Base-by-base conservation (phyloP, 2,888 invertebrate species). In the Silvanus unidentatus region DNA sequence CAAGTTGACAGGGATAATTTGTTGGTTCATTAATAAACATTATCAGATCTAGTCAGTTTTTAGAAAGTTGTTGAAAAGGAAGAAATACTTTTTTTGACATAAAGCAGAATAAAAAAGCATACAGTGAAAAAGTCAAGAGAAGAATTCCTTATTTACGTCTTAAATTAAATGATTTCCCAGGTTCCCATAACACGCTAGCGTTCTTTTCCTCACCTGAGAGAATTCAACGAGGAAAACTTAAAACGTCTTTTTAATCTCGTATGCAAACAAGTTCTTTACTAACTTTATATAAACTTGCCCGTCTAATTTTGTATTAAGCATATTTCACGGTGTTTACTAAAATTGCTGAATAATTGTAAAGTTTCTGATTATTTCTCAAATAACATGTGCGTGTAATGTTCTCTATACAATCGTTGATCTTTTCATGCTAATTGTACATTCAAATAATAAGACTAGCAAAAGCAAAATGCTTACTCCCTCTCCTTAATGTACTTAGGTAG, bases 191-290 rank as follows among this genome's bases (percentile, higher is more conserved):
- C 50, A 44, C 38, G 53, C 35, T 51, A 48, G 49, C 37, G 14
- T 13, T 46, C 43, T 50, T 55, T 45, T 45, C 47, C 45, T 53
- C 58, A 58, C 59, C 58, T 58, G 58, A 55, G 57, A 55, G 43
- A 54, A 49, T 48, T 44, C 45, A 40, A 45, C 47, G 50, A n/a
- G n/a, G n/a, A 57, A 59, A 63, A 61, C 57, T 60, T 58, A 55
- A 59, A 62, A 59, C 59, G 59, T 60, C 59, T 60, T 65, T 65
- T 65, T 65, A 64, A 65, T 65, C 64, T 62, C 55, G 62, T 62
- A 64, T 64, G 65, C 64, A 65, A 65, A 65, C 61, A 63, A 60
- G 55, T 54, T 52, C 44, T 41, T 44, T 32, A 39, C 49, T 45
- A 53, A 49, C 50, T 53, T 51, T 52, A 52, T 32, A 43, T 47